Conservation (phyloP, 1,140 invertebrate genomes). For the Cheumatopsyche charites region DNA sequence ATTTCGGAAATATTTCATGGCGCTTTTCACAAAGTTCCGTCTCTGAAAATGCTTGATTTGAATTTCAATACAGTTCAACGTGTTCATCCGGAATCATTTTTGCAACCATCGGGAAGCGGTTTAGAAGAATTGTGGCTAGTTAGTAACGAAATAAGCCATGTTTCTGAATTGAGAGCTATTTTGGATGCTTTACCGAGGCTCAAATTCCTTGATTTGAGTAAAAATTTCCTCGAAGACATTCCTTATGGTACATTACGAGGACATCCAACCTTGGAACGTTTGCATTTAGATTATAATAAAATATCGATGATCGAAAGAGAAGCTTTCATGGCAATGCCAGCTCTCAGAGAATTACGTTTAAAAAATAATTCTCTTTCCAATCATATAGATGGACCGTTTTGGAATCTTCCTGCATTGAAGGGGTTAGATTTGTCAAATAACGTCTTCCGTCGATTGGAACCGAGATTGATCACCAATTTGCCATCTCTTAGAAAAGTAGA, state of each 20-base stretch:
- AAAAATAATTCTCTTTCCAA: conserved; percentile 78
- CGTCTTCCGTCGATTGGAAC: conserved; percentile 73
- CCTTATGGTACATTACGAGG: conserved; percentile 76
- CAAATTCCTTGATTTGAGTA: conserved; percentile 76
- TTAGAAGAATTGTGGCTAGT: conserved; percentile 79
- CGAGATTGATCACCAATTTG: conserved; percentile 73
- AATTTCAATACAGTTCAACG: conserved; percentile 78
- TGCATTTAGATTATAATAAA: conserved; percentile 81
- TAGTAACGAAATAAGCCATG: conserved; percentile 75
- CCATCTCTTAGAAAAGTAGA: conserved; percentile 78
- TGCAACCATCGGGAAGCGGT: conserved; percentile 71
- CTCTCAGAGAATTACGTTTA: conserved; percentile 77
- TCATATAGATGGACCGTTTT: conserved; percentile 70
- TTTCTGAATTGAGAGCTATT: conserved; percentile 72
- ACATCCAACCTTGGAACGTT: conserved; percentile 76
- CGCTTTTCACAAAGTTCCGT: conserved; percentile 78
- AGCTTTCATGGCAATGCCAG: conserved; percentile 80
- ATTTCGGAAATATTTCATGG: conserved; percentile 78
- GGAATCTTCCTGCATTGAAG: conserved; percentile 81
- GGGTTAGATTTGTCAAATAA: conserved; percentile 82
- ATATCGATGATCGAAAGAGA: conserved; percentile 75
- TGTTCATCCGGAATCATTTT: conserved; percentile 80
- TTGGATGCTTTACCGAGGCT: conserved; percentile 78
- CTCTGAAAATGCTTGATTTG: conserved; percentile 74
- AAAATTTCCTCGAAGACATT: conserved; percentile 75